phyloP scores from a whole-genome alignment of 2,797 vertebrate species.

The Sebastes reedi region DNA sequence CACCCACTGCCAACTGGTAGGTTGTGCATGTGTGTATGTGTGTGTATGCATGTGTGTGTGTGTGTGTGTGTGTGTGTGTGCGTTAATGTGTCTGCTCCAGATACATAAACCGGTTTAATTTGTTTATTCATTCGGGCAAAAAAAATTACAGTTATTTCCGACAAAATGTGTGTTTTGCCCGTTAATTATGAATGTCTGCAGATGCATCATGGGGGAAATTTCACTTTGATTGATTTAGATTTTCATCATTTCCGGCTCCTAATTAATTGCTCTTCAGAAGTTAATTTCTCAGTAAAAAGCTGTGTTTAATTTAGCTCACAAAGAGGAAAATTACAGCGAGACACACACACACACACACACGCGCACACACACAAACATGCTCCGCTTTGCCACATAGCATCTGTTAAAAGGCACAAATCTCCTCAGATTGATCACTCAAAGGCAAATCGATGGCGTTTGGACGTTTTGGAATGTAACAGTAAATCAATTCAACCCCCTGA shows the following conservation, averaged over 20 bases:
- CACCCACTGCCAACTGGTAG: slow-evolving; percentile 71
- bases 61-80: slow-evolving; percentile 9
- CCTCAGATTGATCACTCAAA: slow-evolving; percentile 48
- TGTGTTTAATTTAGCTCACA: slow-evolving; percentile 38
- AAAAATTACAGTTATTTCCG: slow-evolving; percentile 31
- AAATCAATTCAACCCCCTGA: slow-evolving; percentile 56
- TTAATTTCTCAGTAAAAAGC: slow-evolving; percentile 48
- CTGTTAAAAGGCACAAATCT: slow-evolving; percentile 39
- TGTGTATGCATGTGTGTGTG: not conserved
- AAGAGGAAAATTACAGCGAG: not conserved
- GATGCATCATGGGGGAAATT: slow-evolving; percentile 26
- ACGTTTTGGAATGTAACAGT: slow-evolving; percentile 54
- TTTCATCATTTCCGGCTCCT: slow-evolving; percentile 37
- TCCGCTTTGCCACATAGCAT: not conserved
- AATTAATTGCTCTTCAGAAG: slow-evolving; percentile 55
- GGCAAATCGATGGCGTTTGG: slow-evolving; percentile 61
- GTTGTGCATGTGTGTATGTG: slow-evolving; percentile 5
- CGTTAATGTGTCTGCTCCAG: slow-evolving; percentile 42
- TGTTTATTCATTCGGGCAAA: slow-evolving; percentile 44
- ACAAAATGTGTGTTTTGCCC: slow-evolving; percentile 40
- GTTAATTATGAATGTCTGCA: slow-evolving; percentile 37
- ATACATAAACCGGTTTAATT: slow-evolving; percentile 52
- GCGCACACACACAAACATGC: not conserved
- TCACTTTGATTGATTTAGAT: slow-evolving; percentile 36
- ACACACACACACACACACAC: not conserved